Base-by-base conservation (phyloP, 2,888 invertebrate species). In the Baccha elongata region DNA sequence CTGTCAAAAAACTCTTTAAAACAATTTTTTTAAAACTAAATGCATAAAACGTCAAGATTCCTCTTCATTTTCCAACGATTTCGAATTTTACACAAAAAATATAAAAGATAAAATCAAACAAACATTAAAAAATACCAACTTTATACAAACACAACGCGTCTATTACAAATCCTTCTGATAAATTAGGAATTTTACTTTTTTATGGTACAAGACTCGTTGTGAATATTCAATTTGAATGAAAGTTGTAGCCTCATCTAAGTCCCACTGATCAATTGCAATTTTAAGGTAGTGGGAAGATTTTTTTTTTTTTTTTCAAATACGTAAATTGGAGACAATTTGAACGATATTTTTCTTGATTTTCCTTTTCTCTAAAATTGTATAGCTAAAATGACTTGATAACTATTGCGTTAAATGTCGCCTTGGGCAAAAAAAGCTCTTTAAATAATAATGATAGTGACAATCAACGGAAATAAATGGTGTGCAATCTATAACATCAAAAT, bases 201-300 rank as follows among this genome's bases (percentile, higher is more conserved):
- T 46, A 17, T 60, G 37, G 46, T 37, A 10, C 46, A 65, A 44
- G 52, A 81, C 76, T 58, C 58, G 60, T 48, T 40, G 60, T 69
- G 81, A 81, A 76, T 81, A 68, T 58, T 75, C 65, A 81, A 81
- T 81, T 62, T 17, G 17, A 69, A 81, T 71, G 81, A 81, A 81
- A 81, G 81, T 76, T 76, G 50, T 68, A 62, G 29, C 46, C 65
- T 48, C 62, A 64, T 19, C 74, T 37, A 37, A 53, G 40, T 26
- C 44, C 32, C 53, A 13, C 29, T 50, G 42, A 75, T 75, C 69
- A 64, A 44, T 44, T 69, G 65, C 32, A 35, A 65, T 52, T 64
- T 58, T 40, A 11, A 35, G 81, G 69, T 81, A 52, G 71, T 71
- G 44, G 65, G 42, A 52, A 29, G 64, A 69, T 80, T 44, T 55